phyloP scores from a whole-genome alignment of 2,113 vertebrate species.

The Chunga burmeisteri region DNA sequence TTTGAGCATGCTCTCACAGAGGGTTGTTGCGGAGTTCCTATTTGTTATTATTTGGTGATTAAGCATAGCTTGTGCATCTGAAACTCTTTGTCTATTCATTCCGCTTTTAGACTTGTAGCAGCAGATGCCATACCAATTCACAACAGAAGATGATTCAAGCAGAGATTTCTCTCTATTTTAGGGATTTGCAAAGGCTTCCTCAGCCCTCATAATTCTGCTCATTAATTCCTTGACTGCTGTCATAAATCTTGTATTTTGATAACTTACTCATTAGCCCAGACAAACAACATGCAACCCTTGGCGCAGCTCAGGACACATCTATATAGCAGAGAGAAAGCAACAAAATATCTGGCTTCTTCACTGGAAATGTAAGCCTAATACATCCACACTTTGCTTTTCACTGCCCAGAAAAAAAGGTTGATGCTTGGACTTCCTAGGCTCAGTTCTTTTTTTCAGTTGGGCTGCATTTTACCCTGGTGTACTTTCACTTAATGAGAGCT shows the following conservation, averaged over 20 bases:
- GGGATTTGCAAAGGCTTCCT: conserved; percentile 17
- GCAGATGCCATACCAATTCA: conserved; percentile 29
- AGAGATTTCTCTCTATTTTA: conserved; percentile 25
- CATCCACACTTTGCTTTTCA: neutral
- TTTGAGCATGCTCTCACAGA: conserved; percentile 32
- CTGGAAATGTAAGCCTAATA: neutral
- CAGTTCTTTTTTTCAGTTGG: neutral
- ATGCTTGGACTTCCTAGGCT: neutral
- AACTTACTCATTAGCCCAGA: conserved; percentile 28
- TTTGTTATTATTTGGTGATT: conserved; percentile 57
- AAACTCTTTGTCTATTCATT: conserved; percentile 58
- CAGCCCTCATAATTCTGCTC: neutral
- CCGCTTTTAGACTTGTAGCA: conserved; percentile 19
- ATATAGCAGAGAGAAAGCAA: neutral
- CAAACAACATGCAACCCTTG: neutral
- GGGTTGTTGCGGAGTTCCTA: conserved; percentile 10
- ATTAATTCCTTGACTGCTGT: conserved; percentile 31
- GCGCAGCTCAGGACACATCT: neutral
- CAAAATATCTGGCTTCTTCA: neutral
- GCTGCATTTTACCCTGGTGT: neutral
- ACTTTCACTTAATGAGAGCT: neutral
- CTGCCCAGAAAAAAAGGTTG: neutral
- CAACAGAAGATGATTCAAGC: conserved; percentile 29
- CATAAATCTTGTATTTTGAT: conserved; percentile 33
- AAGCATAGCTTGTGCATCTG: conserved; percentile 35